phyloP scores from a whole-genome alignment of 2,888 invertebrate species.

The Syritta pipiens region DNA sequence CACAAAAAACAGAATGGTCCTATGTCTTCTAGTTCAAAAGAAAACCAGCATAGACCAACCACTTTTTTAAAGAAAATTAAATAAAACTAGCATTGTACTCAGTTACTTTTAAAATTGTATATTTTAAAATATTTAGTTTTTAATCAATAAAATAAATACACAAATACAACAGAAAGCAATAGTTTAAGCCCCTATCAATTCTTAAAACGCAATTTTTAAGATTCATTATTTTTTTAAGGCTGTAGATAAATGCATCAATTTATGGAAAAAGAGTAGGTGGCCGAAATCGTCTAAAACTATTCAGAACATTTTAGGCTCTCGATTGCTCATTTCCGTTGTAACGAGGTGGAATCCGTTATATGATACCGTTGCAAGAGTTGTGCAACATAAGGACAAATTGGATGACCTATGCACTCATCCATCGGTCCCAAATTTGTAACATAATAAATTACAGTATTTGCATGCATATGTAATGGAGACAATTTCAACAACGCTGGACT shows the following conservation, averaged over 20 bases:
- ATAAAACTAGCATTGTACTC: too few relatives aligned
- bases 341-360: conserved; percentile 46
- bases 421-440: conserved; percentile 1
- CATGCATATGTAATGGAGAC: neutral
- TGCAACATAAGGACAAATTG: conserved; percentile 20
- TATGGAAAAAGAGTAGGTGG: conserved; percentile 26
- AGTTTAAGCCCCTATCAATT: too few relatives aligned
- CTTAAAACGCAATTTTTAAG: too few relatives aligned
- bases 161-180: too few relatives aligned
- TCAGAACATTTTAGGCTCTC: conserved; percentile 33
- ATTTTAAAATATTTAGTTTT: too few relatives aligned
- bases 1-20: too few relatives aligned
- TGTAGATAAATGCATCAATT: conserved; percentile 19
- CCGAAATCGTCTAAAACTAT: conserved; percentile 29
- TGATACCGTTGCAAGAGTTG: conserved; percentile 22
- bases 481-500: neutral
- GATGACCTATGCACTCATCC: conserved; percentile 39
- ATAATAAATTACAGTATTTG: neutral
- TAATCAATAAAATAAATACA: too few relatives aligned
- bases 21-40: too few relatives aligned
- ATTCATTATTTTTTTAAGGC: too few relatives aligned
- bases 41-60: too few relatives aligned
- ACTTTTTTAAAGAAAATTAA: too few relatives aligned
- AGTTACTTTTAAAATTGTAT: too few relatives aligned
- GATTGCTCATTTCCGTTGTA: conserved; percentile 24